Evolutionary conservation across 1,140 invertebrate genomes (phyloP), one percentile per base, ranked within the genome.

Genomic region (Muscidifurax raptorellus): DNA sequence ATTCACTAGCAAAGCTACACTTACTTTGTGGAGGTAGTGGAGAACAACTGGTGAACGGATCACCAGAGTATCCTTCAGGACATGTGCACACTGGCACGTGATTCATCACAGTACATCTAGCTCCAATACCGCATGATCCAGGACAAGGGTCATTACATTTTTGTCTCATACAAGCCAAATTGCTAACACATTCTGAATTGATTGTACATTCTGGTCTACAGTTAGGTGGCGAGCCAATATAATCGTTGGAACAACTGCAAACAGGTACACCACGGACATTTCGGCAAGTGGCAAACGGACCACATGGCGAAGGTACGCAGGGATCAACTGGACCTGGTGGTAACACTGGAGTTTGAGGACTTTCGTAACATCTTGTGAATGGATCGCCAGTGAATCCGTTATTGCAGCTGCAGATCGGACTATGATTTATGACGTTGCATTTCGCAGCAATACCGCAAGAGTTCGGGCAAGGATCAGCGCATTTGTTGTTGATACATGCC

Each of bases 401-500:
- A 52, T 94, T 94, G 90, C 96, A 95, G 85, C 94, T 95, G 88
- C 96, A 96, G 87, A 96, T 95, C 0, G 93, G 93, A 89, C 92
- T 94, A 80, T 95, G 95, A 89, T 94, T 94, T 25, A 95, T 93
- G 4, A 96, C 95, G 85, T 94, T 93, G 89, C 97, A 97, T 86
- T 95, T 94, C 0, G 96, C 95, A 89, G 95, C 95, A n/a, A 95
- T 91, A 4, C 97, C 97, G 92, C 97, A 98, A 28, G 95, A 95
- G 79, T 96, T 96, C 1, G 95, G 95, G 87, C 97, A 97, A 36
- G 97, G 96, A 90, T 97, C 95, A 25, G 94, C 93, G 90, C 97
- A 98, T 92, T 96, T 96, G 85, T 96, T 95, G 88, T 96, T 96
- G 44, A 96, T 93, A 89, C 97, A 97, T 1, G 96, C 96, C 90